Evolutionary conservation across 2,797 vertebrate species (phyloP), one percentile per base, ranked within the genome.

Genomic region (Chaunax sp.): DNA sequence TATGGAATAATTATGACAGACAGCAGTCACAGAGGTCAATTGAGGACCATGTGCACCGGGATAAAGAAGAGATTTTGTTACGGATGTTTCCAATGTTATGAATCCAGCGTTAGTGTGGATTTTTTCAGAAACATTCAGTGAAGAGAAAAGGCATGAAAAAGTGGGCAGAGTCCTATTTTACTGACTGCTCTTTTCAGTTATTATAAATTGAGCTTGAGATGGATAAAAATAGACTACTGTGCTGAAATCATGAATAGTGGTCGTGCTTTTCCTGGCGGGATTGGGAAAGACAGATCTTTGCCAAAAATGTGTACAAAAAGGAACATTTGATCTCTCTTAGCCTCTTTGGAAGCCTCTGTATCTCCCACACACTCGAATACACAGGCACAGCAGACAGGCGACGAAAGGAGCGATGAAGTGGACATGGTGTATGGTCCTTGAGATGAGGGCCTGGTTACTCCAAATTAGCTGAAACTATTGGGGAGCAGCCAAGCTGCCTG

Each of bases 401-500:
- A 64, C 69, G 63, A 65, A 78, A 77, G 74, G 55, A 74, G 74
- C 80, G 68, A 54, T 78, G 72, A 87, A 83, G 67, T 78, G 83
- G 75, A 78, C 80, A 84, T 16, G 49, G 69, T 83, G 82, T 64
- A 50, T 25, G 16, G 54, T 78, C 68, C 76, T 89, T 55, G 72
- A 87, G 67, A 82, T 70, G 78, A 89, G 80, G 64, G 62, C 61
- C 73, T 64, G 72, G 66, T 76, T 83, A 74, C 84, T 86, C 64
- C 58, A 83, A 84, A 91, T 91, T 81, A 84, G 75, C 69, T 47
- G 38, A 77, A 72, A n/a, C n/a, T 80, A 72, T 73, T 85, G 82
- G 59, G 57, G 35, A 76, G 64, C 61, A 76, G 85, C 86, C 84
- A 85, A 84, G 56, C 50, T 55, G 57, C 46, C 68, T 40, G 52